Evolutionary conservation across 2,888 invertebrate species (phyloP).

Genomic region (Epinotia bilunana): DNA sequence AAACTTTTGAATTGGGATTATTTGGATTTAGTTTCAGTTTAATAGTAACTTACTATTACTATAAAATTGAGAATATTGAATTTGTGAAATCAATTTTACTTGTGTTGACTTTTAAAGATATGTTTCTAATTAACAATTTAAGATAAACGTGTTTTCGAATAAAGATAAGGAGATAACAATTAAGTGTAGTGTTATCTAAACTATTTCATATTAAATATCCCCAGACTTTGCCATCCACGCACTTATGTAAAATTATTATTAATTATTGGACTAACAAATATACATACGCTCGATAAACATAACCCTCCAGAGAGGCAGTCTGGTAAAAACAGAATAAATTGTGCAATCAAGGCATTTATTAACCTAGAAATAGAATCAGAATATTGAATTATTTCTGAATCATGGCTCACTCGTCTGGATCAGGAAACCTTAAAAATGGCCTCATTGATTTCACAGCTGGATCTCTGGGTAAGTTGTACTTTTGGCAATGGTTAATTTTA

Average conservation of each 20-base stretch:
- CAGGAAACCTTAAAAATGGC: slow-evolving; percentile 85
- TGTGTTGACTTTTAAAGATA: not conserved
- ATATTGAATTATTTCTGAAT: slow-evolving; percentile 13
- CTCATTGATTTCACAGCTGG: slow-evolving; percentile 92
- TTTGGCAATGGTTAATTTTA: not conserved
- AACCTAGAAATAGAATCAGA: slow-evolving; percentile 16
- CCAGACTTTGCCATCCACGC: not conserved
- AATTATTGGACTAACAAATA: not conserved
- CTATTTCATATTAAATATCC: slow-evolving; percentile 17
- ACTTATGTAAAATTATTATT: slow-evolving; percentile 8
- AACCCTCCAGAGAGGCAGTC: too few species aligned
- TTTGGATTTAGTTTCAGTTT: not conserved
- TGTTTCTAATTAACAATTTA: not conserved
- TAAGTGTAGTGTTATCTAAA: slow-evolving; percentile 24
- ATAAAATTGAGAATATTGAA: not conserved
- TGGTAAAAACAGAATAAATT: not conserved
- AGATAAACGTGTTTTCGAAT: slow-evolving; percentile 22
- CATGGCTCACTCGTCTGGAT: slow-evolving; percentile 70
- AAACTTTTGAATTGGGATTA: not conserved
- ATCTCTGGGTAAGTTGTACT: slow-evolving; percentile 87
- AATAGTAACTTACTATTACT: not conserved
- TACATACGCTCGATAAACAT: not conserved
- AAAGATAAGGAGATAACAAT: slow-evolving; percentile 40
- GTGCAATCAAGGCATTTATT: not conserved
- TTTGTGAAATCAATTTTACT: not conserved